Conservation (phyloP, 2,113 vertebrate genomes). For the Macquaria australasica region DNA sequence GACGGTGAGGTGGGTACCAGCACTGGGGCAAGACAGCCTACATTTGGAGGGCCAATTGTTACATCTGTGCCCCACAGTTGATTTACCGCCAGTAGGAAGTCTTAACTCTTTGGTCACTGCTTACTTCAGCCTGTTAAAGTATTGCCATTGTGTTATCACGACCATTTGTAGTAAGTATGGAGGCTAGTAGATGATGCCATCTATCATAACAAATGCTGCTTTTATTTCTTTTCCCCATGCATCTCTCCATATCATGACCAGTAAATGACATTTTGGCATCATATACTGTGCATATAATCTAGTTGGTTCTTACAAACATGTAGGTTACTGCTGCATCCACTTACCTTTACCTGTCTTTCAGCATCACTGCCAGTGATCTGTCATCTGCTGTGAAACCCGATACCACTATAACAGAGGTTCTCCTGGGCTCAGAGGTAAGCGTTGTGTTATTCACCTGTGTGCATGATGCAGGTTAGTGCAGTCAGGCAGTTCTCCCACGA, state of each 20-base stretch:
- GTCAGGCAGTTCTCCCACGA: slow-evolving; percentile 35
- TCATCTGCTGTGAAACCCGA: slow-evolving; percentile 37
- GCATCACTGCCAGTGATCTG: slow-evolving; percentile 46
- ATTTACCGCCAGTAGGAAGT: background rate
- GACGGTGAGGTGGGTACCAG: slow-evolving; percentile 43
- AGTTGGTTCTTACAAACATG: slow-evolving; percentile 17
- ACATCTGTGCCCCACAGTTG: background rate
- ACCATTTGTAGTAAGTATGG: background rate
- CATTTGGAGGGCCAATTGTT: slow-evolving; percentile 20
- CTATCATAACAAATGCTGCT: background rate
- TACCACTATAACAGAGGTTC: slow-evolving; percentile 29
- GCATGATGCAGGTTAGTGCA: slow-evolving; percentile 57
- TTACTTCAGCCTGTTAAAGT: background rate
- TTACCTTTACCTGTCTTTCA: slow-evolving; percentile 69
- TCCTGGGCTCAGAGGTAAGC: slow-evolving; percentile 55
- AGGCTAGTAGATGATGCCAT: background rate
- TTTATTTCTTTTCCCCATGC: background rate
- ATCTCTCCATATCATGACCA: background rate
- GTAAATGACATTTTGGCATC: background rate
- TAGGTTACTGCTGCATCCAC: slow-evolving; percentile 50
- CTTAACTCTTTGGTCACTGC: background rate
- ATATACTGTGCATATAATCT: background rate
- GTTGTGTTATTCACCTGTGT: slow-evolving; percentile 62
- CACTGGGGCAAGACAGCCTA: slow-evolving; percentile 33
- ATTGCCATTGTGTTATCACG: background rate